phyloP scores from a whole-genome alignment of 2,888 invertebrate species.

The Idaea dimidiata region DNA sequence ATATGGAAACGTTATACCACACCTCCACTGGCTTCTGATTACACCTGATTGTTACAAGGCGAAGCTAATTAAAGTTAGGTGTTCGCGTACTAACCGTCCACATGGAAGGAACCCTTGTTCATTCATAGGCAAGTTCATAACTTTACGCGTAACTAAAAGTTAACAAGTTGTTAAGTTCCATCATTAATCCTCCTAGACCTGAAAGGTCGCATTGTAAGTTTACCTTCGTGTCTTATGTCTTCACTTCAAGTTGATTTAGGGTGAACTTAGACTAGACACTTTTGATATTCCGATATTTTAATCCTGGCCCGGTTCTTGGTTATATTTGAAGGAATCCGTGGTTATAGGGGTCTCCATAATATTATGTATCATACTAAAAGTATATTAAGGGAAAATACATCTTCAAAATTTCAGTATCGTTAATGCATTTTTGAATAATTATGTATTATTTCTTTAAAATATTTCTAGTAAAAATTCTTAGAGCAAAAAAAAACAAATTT shows the following conservation, averaged over 20 bases:
- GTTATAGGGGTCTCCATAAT: no score
- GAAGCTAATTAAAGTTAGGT: background rate
- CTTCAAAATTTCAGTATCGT: no score
- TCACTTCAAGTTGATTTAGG: background rate
- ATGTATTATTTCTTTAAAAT: no score
- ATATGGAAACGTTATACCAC: background rate
- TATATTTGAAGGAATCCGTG: no score
- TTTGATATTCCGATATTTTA: background rate
- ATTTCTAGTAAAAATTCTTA: no score
- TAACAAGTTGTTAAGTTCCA: slow-evolving; percentile 1
- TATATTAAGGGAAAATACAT: no score
- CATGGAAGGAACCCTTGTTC: background rate
- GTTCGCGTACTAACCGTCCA: background rate
- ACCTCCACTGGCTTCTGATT: background rate
- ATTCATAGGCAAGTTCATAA: background rate
- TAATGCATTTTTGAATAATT: no score
- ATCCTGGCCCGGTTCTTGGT: no score
- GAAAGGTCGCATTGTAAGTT: background rate
- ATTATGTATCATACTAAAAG: no score
- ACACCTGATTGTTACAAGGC: background rate
- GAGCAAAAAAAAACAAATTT: no score
- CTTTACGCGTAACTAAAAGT: background rate
- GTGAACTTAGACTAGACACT: background rate
- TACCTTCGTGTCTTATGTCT: background rate
- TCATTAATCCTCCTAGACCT: background rate